Conservation (phyloP, 2,888 invertebrate species). For the Pseudolycoriella hygida region DNA sequence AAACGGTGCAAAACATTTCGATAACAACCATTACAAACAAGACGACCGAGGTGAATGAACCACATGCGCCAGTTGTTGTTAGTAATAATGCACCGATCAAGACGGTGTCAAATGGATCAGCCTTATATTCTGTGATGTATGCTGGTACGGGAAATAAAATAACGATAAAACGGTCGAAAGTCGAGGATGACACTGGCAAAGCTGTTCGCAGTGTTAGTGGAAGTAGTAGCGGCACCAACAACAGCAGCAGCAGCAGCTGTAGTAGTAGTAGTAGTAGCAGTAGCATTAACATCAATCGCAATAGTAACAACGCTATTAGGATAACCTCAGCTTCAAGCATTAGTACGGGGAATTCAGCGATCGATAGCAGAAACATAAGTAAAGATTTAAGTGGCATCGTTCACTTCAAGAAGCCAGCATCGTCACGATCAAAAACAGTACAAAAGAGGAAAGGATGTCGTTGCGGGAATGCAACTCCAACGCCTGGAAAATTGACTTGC, state of each 20-base stretch:
- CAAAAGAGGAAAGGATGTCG: conserved; percentile 60
- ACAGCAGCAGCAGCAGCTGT: not conserved
- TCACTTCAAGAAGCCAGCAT: conserved; percentile 4
- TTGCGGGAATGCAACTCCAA: conserved; percentile 79
- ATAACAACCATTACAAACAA: not conserved
- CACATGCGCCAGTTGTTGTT: conserved; percentile 22
- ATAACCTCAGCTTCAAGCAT: not conserved
- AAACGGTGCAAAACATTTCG: conserved; percentile 18
- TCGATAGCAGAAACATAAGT: not conserved
- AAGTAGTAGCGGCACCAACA: not conserved
- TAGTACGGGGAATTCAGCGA: not conserved
- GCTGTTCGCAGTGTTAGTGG: not conserved
- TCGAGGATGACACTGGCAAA: conserved; percentile 32
- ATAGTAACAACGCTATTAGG: not conserved
- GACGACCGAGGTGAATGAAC: conserved; percentile 17
- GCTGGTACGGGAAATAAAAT: conserved; percentile 68
- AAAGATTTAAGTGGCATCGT: not conserved
- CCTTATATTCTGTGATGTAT: conserved; percentile 62
- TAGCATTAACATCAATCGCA: not conserved
- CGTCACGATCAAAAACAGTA: conserved; percentile 10
- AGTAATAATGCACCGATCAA: conserved; percentile 15
- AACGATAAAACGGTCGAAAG: conserved; percentile 57
- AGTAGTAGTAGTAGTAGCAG: not conserved
- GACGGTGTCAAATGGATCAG: conserved; percentile 37
- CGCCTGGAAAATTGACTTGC: conserved; percentile 79